Conservation (phyloP, 2,888 invertebrate species). For the Blastobasis lacticolella region DNA sequence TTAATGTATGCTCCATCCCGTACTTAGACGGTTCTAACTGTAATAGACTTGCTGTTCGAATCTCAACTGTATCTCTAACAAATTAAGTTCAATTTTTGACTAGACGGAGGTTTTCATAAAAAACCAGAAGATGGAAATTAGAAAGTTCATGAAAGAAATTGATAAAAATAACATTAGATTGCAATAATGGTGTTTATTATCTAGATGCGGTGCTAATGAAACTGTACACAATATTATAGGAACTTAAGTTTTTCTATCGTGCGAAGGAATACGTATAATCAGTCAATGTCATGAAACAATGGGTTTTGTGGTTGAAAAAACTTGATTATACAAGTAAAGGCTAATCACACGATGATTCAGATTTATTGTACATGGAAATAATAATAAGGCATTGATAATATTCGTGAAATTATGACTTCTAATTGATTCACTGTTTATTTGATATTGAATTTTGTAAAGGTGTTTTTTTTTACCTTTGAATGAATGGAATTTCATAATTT, state of each 20-base stretch:
- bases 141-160: constrained; percentile 53
- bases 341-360: constrained; percentile 2
- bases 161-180: constrained; percentile 55
- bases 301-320: constrained; percentile 16
- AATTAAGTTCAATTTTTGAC: constrained; percentile 16
- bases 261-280: constrained; percentile 27
- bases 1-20: constrained; percentile 59
- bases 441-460: too few species aligned
- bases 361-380: too few species aligned
- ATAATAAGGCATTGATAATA: too few species aligned
- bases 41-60: constrained; percentile 15
- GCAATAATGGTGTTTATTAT: constrained; percentile 38
- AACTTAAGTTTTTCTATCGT: constrained; percentile 20
- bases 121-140: constrained; percentile 31
- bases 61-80: constrained; percentile 15
- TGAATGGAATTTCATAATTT: too few species aligned
- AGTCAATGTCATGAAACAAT: constrained; percentile 32
- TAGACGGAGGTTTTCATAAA: not conserved
- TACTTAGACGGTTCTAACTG: constrained; percentile 29
- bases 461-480: too few species aligned
- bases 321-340: constrained; percentile 7
- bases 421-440: too few species aligned
- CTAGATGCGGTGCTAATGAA: constrained; percentile 32
- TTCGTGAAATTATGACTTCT: too few species aligned
- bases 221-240: constrained; percentile 21